Conservation (phyloP, 2,113 vertebrate species). For the Dolichallabes microphthalmus region DNA sequence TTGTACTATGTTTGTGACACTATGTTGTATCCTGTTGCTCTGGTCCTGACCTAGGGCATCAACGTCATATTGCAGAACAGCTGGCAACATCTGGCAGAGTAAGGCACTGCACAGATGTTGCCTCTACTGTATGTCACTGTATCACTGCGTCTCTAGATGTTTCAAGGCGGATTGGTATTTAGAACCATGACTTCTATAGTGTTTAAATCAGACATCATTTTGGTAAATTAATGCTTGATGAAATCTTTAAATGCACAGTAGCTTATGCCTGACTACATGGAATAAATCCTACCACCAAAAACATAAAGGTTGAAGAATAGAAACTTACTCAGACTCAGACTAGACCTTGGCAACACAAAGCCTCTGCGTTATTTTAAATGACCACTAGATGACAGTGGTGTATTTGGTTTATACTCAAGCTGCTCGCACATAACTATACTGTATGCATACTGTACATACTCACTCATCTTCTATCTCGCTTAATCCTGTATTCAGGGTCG, state of each 20-base stretch:
- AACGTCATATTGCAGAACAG: background rate
- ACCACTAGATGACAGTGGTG: conserved; percentile 2
- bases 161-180: background rate
- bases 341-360: background rate
- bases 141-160: background rate
- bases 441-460: too few relatives aligned
- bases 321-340: background rate
- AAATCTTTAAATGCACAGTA: background rate
- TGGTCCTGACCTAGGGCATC: background rate
- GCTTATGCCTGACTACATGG: background rate
- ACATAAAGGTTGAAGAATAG: background rate
- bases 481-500: too few relatives aligned
- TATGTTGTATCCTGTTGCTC: background rate
- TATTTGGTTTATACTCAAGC: background rate
- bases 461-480: too few relatives aligned
- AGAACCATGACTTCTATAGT: background rate
- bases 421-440: too few relatives aligned
- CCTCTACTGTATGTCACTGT: background rate
- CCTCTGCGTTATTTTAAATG: background rate
- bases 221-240: background rate
- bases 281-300: background rate
- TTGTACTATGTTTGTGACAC: background rate
- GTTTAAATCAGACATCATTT: background rate
- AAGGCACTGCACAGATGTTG: background rate
- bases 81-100: background rate